These are phyloP conservation scores for Cebidichthys violaceus DNA, from an alignment of 2,113 vertebrate genomes.

Conservation along the genomic window DNA sequence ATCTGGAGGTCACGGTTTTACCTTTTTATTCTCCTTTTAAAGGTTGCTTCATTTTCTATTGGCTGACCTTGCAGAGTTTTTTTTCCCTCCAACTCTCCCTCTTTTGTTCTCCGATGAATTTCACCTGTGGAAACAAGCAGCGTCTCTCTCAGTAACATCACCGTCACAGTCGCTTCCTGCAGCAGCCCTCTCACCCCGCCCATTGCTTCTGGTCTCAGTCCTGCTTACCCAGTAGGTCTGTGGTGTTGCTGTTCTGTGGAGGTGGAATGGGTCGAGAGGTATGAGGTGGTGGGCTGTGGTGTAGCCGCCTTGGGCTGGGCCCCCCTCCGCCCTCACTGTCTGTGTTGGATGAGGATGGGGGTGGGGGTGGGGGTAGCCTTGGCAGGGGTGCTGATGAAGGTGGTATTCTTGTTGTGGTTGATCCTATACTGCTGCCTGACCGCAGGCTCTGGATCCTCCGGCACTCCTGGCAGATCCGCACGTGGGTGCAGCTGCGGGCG, in stretches of 20 bases:
- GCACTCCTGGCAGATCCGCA: conserved; percentile 90
- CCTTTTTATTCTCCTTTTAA: conserved; percentile 7
- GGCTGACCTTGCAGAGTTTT: conserved; percentile 8
- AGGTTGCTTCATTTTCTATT: neutral
- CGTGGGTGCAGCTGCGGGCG: conserved; percentile 82
- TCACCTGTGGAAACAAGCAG: conserved; percentile 30
- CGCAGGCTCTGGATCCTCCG: conserved; percentile 91
- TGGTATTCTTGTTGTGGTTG: conserved; percentile 83
- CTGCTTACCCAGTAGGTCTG: conserved; percentile 81
- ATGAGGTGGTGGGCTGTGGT: conserved; percentile 86
- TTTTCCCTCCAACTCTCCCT: neutral
- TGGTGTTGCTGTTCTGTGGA: conserved; percentile 88
- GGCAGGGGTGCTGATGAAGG: conserved; percentile 82
- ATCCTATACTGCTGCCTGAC: conserved; percentile 77
- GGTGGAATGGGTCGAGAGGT: conserved; percentile 83
- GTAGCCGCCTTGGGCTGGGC: conserved; percentile 86
- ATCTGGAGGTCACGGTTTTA: conserved; percentile 8
- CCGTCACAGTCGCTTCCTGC: neutral
- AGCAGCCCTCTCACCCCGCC: neutral
- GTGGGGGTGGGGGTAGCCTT: conserved; percentile 70
- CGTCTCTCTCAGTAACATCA: conserved; percentile 37
- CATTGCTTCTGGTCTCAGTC: conserved; percentile 64
- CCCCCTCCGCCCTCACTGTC: conserved; percentile 85
- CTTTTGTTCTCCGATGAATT: conserved; percentile 14
- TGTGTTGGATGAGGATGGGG: conserved; percentile 84